Percentiles rank a stretch among this genome's conserved stretches.
Evolutionary conservation across 2,888 invertebrate species (phyloP).

Genomic region (Lingula anatina): DNA sequence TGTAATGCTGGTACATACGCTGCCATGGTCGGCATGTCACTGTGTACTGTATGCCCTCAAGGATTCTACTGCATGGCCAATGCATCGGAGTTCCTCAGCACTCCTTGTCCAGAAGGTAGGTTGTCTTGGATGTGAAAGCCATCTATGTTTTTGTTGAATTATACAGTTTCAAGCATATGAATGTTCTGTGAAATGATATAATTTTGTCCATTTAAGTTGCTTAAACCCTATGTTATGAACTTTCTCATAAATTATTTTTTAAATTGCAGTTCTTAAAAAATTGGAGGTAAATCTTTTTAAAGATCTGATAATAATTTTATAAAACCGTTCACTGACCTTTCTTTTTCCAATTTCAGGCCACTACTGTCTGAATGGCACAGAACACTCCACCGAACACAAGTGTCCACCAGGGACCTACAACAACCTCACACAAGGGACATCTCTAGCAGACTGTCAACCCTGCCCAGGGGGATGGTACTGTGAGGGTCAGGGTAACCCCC

Average conservation of each 20-base stretch:
- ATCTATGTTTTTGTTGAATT: too few species aligned
- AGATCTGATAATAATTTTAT: too few species aligned
- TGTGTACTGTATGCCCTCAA: conserved; percentile 21
- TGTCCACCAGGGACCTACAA: conserved; percentile 44
- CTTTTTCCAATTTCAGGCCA: too few species aligned
- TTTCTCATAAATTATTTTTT: too few species aligned
- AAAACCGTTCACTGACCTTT: too few species aligned
- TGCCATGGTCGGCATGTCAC: conserved; percentile 17
- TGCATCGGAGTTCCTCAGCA: conserved; percentile 18
- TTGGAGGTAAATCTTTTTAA: too few species aligned
- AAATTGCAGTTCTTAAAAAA: too few species aligned
- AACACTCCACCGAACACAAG: conserved; percentile 27
- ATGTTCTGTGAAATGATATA: too few species aligned
- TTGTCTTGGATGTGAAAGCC: too few species aligned
- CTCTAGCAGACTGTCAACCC: conserved; percentile 23
- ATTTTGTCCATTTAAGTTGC: too few species aligned
- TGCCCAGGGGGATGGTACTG: conserved; percentile 46
- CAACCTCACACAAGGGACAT: conserved; percentile 18
- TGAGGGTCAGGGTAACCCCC: conserved; percentile 33
- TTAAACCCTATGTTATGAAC: too few species aligned
- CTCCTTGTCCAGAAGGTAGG: conserved; percentile 24
- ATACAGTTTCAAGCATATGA: too few species aligned
- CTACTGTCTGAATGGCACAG: conserved; percentile 42
- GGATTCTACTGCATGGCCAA: conserved; percentile 29
- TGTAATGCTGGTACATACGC: conserved; percentile 26